Evolutionary conservation across 2,113 vertebrate species (phyloP).

Genomic region (Ictalurus punctatus): DNA sequence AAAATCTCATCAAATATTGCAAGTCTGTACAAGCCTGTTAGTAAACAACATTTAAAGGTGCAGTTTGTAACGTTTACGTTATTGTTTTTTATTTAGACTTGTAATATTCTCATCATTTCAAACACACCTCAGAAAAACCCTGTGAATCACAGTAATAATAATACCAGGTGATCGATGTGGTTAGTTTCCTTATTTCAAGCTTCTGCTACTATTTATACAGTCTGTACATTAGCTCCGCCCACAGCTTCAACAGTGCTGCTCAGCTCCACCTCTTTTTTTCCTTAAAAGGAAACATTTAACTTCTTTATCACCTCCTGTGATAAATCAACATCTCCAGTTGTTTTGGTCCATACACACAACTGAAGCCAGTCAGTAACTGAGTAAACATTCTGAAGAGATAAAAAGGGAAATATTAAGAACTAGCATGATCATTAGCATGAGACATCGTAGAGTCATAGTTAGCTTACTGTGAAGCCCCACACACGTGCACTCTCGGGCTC

Average conservation of each 20-base stretch:
- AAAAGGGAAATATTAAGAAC: neutral
- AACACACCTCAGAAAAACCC: neutral
- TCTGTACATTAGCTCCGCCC: neutral
- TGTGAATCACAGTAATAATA: neutral
- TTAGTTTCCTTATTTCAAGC: neutral
- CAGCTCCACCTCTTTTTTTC: neutral
- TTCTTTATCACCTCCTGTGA: too few relatives aligned
- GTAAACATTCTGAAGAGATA: neutral
- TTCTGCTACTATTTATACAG: neutral
- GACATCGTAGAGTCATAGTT: too few relatives aligned
- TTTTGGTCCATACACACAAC: neutral
- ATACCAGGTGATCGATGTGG: neutral
- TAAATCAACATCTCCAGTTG: too few relatives aligned
- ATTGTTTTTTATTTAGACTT: neutral
- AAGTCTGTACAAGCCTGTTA: neutral
- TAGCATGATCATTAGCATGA: too few relatives aligned
- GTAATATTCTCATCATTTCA: neutral
- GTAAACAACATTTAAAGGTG: too few relatives aligned
- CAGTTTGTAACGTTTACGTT: neutral
- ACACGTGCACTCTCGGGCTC: too few relatives aligned
- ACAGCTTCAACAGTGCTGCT: neutral
- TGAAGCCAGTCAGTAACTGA: neutral
- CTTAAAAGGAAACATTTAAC: neutral
- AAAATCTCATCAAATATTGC: neutral
- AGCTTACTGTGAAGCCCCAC: neutral